These are phyloP conservation scores for Calliopum simillimum DNA, from an alignment of 2,888 invertebrate genomes.

Conservation along the genomic window DNA sequence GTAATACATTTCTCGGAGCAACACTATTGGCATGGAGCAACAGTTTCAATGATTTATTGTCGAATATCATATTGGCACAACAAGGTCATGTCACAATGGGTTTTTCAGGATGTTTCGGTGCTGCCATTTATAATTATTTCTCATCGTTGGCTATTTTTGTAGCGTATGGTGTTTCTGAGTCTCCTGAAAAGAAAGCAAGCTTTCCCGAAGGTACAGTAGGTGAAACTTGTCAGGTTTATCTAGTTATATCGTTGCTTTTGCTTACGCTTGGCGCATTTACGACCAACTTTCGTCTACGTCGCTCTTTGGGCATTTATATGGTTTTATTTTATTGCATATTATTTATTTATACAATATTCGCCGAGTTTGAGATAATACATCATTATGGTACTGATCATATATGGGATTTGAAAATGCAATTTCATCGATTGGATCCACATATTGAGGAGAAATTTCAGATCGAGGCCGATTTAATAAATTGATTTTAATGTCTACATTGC, in stretches of 20 bases:
- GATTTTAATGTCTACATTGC: no score
- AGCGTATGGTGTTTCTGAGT: no score
- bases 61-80: conserved; percentile 72
- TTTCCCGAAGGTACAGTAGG: conserved; percentile 51
- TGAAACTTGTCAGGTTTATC: conserved; percentile 49
- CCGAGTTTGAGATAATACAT: conserved; percentile 45
- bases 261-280: conserved; percentile 44
- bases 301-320: conserved; percentile 41
- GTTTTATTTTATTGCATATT: conserved; percentile 40
- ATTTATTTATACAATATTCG: conserved; percentile 34
- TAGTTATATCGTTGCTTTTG: conserved; percentile 42
- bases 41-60: conserved; percentile 69
- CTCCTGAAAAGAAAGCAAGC: no score
- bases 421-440: no score
- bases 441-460: no score
- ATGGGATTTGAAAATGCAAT: conserved; percentile 41
- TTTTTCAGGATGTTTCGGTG: conserved; percentile 76
- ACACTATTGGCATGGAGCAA: conserved; percentile 77
- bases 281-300: conserved; percentile 48
- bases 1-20: conserved; percentile 73
- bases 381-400: conserved; percentile 46
- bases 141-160: no score
- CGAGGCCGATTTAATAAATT: no score
- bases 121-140: no score
- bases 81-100: conserved; percentile 76